These are phyloP conservation scores for Auanema freiburgensis DNA, from an alignment of 2,888 invertebrate species.

Conservation along the genomic window DNA sequence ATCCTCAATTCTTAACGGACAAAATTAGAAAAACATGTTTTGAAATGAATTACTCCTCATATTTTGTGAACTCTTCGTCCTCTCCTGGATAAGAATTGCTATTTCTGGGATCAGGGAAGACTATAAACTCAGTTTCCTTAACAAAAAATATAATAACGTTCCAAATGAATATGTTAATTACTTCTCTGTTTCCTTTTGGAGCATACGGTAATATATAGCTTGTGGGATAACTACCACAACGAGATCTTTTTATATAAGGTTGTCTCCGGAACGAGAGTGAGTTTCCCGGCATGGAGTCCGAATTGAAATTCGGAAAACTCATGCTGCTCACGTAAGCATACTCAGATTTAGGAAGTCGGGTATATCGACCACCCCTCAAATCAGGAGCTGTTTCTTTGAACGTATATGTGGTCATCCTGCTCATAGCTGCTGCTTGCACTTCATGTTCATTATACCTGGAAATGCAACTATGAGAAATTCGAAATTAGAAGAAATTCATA, in stretches of 20 bases:
- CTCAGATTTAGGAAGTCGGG: constrained; percentile 13
- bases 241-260: constrained; percentile 39
- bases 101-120: constrained; percentile 11
- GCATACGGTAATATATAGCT: constrained; percentile 40
- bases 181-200: constrained; percentile 23
- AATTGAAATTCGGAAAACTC: neutral
- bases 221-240: constrained; percentile 22
- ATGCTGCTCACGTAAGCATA: neutral
- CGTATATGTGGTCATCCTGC: constrained; percentile 47
- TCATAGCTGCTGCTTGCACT: constrained; percentile 33
- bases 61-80: constrained; percentile 2
- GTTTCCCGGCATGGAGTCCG: no score
- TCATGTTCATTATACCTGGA: constrained; percentile 40
- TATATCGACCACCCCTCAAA: constrained; percentile 8
- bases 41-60: neutral
- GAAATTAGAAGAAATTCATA: constrained; percentile 7
- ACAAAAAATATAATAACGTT: neutral
- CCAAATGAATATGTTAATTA: neutral
- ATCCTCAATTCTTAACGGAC: no score
- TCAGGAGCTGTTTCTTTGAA: constrained; percentile 40
- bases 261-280: constrained; percentile 28
- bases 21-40: no score
- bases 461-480: constrained; percentile 4
- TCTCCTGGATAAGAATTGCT: no score
- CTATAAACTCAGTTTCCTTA: constrained; percentile 40